A percentile compares a stretch with the other conserved stretches of the same genome.
These are phyloP conservation scores for Drosophila meridiana DNA, from an alignment of 2,888 invertebrate species.

Conservation along the genomic window DNA sequence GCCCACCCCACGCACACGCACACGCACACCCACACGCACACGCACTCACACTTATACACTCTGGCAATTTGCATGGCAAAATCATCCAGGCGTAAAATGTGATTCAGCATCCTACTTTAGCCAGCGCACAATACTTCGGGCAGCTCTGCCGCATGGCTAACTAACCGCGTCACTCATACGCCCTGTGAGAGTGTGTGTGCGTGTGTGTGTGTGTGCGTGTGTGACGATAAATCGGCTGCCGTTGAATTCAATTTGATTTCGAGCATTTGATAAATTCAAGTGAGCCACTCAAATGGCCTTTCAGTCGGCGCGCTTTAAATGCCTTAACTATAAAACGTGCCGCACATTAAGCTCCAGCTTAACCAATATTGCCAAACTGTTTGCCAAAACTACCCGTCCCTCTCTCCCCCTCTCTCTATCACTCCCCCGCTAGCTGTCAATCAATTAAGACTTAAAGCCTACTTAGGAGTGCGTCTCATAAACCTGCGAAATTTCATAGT, in stretches of 20 bases:
- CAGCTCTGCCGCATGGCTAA: background rate
- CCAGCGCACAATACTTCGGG: background rate
- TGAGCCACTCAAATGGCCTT: constrained; percentile 16
- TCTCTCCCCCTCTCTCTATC: background rate
- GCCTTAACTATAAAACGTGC: constrained; percentile 7
- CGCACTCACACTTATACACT: constrained; percentile 10
- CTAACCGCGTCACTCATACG: constrained; percentile 35
- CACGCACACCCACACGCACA: background rate
- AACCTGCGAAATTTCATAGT: constrained; percentile 1
- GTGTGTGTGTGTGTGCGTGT: background rate
- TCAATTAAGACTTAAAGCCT: constrained; percentile 8
- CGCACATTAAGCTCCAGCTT: background rate
- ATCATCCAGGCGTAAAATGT: constrained; percentile 25
- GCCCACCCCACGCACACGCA: background rate
- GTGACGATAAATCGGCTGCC: constrained; percentile 27
- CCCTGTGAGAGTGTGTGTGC: background rate
- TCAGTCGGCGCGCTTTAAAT: constrained; percentile 15
- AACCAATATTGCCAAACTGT: constrained; percentile 4
- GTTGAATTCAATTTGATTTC: constrained; percentile 33
- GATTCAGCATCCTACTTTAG: constrained; percentile 9
- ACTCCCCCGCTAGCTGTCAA: constrained; percentile 3
- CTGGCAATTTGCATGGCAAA: constrained; percentile 50
- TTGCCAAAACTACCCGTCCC: background rate
- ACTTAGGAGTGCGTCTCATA: constrained; percentile 4
- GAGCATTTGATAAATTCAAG: constrained; percentile 25